Evolutionary conservation across 2,113 vertebrate genomes (phyloP).

Genomic region (Sinocyclocheilus maitianheensis): DNA sequence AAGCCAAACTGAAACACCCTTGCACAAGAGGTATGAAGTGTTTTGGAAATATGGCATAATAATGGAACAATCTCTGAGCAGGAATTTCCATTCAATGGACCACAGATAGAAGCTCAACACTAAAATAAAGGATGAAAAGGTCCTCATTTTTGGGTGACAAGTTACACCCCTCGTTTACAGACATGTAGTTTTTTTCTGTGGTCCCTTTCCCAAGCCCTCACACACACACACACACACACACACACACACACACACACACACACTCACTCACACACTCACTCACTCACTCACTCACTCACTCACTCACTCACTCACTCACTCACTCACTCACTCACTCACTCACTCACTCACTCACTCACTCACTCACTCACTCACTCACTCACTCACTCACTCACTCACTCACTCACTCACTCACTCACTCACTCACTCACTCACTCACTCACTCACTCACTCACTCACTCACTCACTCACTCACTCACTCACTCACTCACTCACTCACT

Average conservation of each 20-base stretch:
- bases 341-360: too few relatives aligned
- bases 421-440: too few relatives aligned
- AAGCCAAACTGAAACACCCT: background rate
- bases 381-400: too few relatives aligned
- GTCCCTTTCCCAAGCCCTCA: background rate
- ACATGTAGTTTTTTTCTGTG: constrained; percentile 5
- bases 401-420: too few relatives aligned
- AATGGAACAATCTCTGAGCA: constrained; percentile 6
- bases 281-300: background rate
- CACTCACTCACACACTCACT: constrained; percentile 25
- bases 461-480: too few relatives aligned
- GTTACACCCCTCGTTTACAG: constrained; percentile 27
- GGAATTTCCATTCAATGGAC: background rate
- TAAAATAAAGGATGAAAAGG: background rate
- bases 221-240: constrained; percentile 38
- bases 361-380: too few relatives aligned
- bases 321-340: too few relatives aligned
- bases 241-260: background rate
- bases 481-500: too few relatives aligned
- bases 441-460: too few relatives aligned
- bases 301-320: too few relatives aligned
- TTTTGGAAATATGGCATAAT: constrained; percentile 13
- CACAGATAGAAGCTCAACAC: background rate
- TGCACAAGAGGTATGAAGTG: constrained; percentile 17
- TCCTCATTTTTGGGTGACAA: constrained; percentile 10